Percentiles rank a stretch among this genome's conserved stretches.
Conservation (phyloP, 2,113 vertebrate species). For the Leptosomus discolor region DNA sequence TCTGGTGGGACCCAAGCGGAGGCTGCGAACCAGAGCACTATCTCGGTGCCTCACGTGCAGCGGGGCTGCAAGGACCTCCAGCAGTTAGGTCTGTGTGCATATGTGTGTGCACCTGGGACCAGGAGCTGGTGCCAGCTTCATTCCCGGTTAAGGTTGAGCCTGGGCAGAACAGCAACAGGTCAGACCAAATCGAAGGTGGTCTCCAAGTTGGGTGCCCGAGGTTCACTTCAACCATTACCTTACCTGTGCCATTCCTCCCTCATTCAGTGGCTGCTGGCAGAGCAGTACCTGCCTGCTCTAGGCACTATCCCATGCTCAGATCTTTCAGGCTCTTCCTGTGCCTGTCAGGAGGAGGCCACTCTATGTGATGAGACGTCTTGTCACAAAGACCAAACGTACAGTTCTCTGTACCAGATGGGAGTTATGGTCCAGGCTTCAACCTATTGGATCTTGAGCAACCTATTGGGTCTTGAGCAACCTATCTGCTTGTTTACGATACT, state of each 20-base stretch:
- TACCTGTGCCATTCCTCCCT: not conserved
- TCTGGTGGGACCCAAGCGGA: not conserved
- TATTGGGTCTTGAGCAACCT: not conserved
- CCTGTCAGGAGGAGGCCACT: not conserved
- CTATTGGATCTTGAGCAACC: not conserved
- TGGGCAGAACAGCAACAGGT: not conserved
- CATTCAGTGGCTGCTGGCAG: not conserved
- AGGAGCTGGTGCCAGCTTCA: not conserved
- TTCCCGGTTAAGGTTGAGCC: not conserved
- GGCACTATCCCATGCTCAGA: not conserved
- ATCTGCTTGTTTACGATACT: not conserved
- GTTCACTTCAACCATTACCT: not conserved
- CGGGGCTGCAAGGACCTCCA: not conserved
- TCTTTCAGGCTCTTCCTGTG: not conserved
- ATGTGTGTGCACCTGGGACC: not conserved
- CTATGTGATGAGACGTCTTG: not conserved
- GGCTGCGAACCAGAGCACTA: fast-evolving
- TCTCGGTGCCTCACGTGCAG: too few species aligned
- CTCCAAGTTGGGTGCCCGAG: not conserved
- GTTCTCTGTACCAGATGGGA: not conserved
- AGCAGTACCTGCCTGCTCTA: not conserved
- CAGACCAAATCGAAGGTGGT: not conserved
- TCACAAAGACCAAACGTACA: not conserved
- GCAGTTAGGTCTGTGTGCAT: not conserved
- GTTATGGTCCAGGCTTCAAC: not conserved